Percentiles rank a stretch among this genome's conserved stretches.
Evolutionary conservation across 1,140 invertebrate species (phyloP).

Genomic region (Bombus waltoni): DNA sequence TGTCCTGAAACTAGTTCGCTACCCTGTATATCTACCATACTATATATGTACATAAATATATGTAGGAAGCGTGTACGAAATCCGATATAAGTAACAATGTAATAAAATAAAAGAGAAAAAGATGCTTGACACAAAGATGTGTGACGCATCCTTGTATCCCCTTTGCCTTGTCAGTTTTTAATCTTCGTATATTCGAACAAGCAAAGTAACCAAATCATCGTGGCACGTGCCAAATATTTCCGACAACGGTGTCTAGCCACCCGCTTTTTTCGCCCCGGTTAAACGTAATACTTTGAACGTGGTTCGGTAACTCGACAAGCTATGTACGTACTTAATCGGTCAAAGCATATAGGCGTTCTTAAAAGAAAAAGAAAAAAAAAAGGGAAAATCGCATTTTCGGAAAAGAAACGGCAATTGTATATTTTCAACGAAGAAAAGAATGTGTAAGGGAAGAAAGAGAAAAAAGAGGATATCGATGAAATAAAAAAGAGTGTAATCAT

Average conservation of each 20-base stretch:
- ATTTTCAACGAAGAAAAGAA: background rate
- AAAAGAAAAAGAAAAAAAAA: background rate
- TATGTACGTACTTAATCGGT: background rate
- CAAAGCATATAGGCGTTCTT: background rate
- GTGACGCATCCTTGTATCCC: background rate
- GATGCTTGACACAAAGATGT: background rate
- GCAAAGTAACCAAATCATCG: constrained; percentile 54
- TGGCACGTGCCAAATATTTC: constrained; percentile 54
- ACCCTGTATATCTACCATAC: background rate
- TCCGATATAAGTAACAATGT: background rate
- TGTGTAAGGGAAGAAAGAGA: too few relatives aligned
- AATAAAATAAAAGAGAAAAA: background rate
- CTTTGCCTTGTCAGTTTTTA: constrained; percentile 33
- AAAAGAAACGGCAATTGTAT: background rate
- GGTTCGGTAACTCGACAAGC: too few relatives aligned
- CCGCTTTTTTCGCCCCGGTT: background rate
- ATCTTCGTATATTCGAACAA: constrained; percentile 38
- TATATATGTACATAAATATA: background rate
- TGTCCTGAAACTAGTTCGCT: background rate
- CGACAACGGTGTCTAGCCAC: background rate
- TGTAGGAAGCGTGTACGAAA: background rate
- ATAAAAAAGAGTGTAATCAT: constrained; percentile 57
- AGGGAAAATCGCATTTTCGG: background rate
- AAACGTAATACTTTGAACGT: background rate
- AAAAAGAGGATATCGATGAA: background rate